phyloP scores from a whole-genome alignment of 2,888 invertebrate species.

The Pherbina coryleti region DNA sequence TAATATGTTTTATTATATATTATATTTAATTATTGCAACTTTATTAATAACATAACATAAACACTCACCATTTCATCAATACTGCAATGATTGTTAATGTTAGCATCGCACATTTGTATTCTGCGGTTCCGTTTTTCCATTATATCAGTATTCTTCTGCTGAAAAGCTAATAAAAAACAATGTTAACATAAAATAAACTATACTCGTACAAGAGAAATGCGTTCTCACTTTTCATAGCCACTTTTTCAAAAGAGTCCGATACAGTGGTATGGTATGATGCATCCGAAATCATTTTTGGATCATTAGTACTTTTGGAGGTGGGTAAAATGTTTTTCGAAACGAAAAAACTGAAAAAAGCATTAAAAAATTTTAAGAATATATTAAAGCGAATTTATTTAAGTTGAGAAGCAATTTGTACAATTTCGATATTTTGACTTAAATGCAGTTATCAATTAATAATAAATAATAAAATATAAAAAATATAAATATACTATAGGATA shows the following conservation, averaged over 20 bases:
- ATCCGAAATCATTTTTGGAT: slow-evolving; percentile 47
- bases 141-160: slow-evolving; percentile 81
- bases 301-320: slow-evolving; percentile 53
- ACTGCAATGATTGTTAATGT: slow-evolving; percentile 42
- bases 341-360: slow-evolving; percentile 56
- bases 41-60: neutral
- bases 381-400: too few relatives aligned
- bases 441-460: too few relatives aligned
- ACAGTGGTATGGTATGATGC: too few relatives aligned
- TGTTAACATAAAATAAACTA: slow-evolving; percentile 83
- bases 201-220: slow-evolving; percentile 73
- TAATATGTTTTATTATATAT: too few relatives aligned
- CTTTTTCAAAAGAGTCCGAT: too few relatives aligned
- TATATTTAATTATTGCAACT: too few relatives aligned
- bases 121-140: slow-evolving; percentile 78
- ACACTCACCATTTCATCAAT: slow-evolving; percentile 19
- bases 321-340: slow-evolving; percentile 69
- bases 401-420: too few relatives aligned
- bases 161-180: slow-evolving; percentile 85
- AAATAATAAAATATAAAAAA: too few relatives aligned
- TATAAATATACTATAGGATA: too few relatives aligned
- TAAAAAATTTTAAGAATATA: slow-evolving; percentile 28
- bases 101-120: slow-evolving; percentile 68
- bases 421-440: too few relatives aligned
- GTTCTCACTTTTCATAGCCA: slow-evolving; percentile 61